Percentiles rank a stretch among this genome's conserved stretches.
These are phyloP conservation scores for Bombus vancouverensis DNA, from an alignment of 1,140 invertebrate genomes.

Conservation along the genomic window DNA sequence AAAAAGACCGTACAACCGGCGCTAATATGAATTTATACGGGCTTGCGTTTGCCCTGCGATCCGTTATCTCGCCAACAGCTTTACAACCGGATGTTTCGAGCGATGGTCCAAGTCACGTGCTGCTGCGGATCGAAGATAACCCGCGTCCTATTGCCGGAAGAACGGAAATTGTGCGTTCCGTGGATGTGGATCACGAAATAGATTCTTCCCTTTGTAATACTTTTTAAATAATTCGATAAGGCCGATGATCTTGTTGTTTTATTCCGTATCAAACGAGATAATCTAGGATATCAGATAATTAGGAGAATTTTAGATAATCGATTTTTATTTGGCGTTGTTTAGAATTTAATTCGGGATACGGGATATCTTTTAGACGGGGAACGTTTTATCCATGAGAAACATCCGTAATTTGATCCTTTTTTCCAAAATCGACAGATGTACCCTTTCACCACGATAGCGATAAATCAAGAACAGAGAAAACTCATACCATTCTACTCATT, in stretches of 20 bases:
- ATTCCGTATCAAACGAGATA: not conserved
- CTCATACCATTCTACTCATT: no score
- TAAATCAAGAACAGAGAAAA: no score
- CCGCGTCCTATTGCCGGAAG: slow-evolving; percentile 22
- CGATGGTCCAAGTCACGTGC: slow-evolving; percentile 53
- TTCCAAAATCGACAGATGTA: no score
- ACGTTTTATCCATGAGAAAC: no score
- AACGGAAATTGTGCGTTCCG: slow-evolving; percentile 52
- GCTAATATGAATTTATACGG: slow-evolving; percentile 54
- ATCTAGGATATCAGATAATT: no score
- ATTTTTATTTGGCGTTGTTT: no score
- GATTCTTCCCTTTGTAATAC: not conserved
- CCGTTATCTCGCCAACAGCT: slow-evolving; percentile 48
- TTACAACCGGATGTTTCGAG: slow-evolving; percentile 23
- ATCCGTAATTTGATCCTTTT: no score
- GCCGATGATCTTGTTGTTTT: no score
- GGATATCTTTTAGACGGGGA: no score
- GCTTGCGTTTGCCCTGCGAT: not conserved
- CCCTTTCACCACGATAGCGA: no score
- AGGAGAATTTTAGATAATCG: no score
- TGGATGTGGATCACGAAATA: not conserved
- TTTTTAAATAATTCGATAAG: not conserved
- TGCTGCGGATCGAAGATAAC: slow-evolving; percentile 55
- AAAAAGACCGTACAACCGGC: slow-evolving; percentile 16
- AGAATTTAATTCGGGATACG: no score